Conservation (phyloP, 2,797 vertebrate species). For the Pangasius larnaudii region DNA sequence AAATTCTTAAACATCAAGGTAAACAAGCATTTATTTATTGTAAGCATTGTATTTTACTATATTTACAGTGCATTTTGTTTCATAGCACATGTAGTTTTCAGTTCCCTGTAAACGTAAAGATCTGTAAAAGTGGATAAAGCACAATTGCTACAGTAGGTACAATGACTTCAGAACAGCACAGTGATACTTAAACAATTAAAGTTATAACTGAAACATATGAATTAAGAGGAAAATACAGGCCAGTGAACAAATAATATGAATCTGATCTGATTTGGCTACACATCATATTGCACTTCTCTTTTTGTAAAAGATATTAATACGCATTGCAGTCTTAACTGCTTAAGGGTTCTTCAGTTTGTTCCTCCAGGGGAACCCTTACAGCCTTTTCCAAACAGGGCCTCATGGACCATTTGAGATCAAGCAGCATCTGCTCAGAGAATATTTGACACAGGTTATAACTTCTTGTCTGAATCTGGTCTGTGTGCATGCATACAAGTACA, state of each 20-base stretch:
- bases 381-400: background rate
- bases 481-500: slow-evolving; percentile 72
- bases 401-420: background rate
- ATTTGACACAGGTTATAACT: slow-evolving; percentile 56
- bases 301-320: background rate
- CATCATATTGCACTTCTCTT: background rate
- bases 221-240: background rate
- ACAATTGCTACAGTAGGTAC: background rate
- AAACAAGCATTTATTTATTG: background rate
- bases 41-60: background rate
- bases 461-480: slow-evolving; percentile 68
- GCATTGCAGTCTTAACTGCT: background rate
- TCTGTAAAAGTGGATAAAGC: background rate
- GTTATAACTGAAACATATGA: background rate
- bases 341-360: background rate
- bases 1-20: background rate
- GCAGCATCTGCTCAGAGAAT: slow-evolving; percentile 12
- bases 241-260: background rate
- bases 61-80: background rate
- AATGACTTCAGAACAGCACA: background rate
- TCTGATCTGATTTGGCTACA: background rate
- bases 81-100: background rate
- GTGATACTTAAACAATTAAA: background rate
- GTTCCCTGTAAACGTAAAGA: background rate
- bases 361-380: background rate